Evolutionary conservation across 2,797 vertebrate genomes (phyloP).

Genomic region (Agapornis canus): DNA sequence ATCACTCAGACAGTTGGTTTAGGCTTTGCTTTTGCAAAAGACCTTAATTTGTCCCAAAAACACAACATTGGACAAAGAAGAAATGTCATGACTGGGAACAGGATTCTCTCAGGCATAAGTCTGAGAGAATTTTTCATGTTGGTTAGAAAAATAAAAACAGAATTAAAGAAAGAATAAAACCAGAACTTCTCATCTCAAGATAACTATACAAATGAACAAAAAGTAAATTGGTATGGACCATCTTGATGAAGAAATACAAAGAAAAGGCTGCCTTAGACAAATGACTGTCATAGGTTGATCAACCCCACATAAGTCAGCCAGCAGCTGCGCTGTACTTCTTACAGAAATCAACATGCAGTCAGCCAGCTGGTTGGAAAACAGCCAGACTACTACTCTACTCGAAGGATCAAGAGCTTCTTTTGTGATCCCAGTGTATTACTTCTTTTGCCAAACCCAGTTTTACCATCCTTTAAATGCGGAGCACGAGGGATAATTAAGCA

Average conservation of each 20-base stretch:
- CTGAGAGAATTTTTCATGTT: background rate
- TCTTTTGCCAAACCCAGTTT: background rate
- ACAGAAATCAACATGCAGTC: background rate
- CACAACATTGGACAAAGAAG: background rate
- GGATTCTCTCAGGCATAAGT: background rate
- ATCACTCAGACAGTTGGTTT: background rate
- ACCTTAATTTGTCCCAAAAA: background rate
- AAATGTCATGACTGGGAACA: background rate
- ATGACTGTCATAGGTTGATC: background rate
- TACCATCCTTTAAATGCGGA: background rate
- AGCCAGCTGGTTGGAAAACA: background rate
- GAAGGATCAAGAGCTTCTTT: background rate
- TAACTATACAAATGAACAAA: background rate
- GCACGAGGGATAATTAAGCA: background rate
- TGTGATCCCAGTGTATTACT: background rate
- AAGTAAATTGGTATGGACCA: background rate
- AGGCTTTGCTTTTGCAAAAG: background rate
- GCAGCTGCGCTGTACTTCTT: background rate
- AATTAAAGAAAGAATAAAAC: background rate
- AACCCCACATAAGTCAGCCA: background rate
- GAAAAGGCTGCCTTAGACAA: background rate
- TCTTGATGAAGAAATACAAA: background rate
- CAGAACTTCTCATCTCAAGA: background rate
- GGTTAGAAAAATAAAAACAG: background rate
- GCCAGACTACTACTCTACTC: background rate